Evolutionary conservation across 2,797 vertebrate species (phyloP).

Genomic region (Micromesistius poutassou): DNA sequence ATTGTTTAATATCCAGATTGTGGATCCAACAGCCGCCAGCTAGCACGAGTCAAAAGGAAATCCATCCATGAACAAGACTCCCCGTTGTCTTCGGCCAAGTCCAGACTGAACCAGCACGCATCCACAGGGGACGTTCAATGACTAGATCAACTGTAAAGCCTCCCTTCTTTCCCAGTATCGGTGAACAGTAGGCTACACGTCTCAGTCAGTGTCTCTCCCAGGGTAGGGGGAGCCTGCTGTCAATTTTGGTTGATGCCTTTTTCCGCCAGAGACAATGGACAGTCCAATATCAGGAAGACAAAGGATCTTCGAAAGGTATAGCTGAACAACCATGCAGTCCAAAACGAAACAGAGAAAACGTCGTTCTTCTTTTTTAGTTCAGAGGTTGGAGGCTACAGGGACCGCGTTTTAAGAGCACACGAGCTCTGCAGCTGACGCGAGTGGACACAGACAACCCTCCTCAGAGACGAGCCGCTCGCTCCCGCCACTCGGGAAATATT

Average conservation of each 20-base stretch:
- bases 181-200: no score
- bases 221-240: neutral
- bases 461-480: constrained; percentile 37
- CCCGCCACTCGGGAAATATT: constrained; percentile 27
- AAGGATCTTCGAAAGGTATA: neutral
- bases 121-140: neutral
- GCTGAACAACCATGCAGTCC: neutral
- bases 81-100: neutral
- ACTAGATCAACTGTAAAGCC: neutral
- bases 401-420: neutral
- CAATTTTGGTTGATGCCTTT: neutral
- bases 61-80: neutral
- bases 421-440: constrained; percentile 3
- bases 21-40: neutral
- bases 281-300: neutral
- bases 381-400: neutral
- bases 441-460: constrained; percentile 19
- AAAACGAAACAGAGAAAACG: neutral
- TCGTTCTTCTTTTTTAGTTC: neutral
- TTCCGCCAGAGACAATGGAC: neutral
- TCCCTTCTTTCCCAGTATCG: neutral
- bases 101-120: neutral
- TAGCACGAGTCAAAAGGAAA: neutral
- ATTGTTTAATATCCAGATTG: neutral
- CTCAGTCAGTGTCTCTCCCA: neutral